phyloP scores from a whole-genome alignment of 2,797 vertebrate genomes.

The Merluccius polli region DNA sequence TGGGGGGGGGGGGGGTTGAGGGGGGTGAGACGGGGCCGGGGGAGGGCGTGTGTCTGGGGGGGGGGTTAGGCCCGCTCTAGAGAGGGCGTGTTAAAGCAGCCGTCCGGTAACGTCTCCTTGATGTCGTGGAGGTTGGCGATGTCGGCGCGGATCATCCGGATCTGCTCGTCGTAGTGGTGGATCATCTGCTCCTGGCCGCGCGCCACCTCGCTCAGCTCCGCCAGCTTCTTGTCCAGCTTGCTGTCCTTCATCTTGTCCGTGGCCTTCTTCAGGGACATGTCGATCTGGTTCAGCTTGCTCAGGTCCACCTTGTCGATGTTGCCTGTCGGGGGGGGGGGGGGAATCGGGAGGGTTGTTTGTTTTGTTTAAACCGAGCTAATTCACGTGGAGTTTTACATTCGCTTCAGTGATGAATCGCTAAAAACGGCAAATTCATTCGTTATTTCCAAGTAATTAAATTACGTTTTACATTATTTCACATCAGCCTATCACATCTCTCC shows the following conservation, averaged over 20 bases:
- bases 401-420: not conserved
- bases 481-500: no score
- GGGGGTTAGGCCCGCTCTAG: constrained; percentile 85
- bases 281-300: constrained; percentile 88
- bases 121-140: constrained; percentile 95
- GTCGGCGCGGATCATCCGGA: constrained; percentile 87
- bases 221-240: constrained; percentile 85
- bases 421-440: no score
- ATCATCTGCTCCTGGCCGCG: constrained; percentile 86
- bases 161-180: constrained; percentile 87
- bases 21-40: constrained; percentile 43
- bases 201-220: constrained; percentile 83
- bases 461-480: no score
- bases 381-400: not conserved
- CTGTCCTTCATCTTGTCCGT: constrained; percentile 85
- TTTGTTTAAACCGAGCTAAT: not conserved
- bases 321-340: constrained; percentile 61
- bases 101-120: constrained; percentile 88
- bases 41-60: constrained; percentile 59
- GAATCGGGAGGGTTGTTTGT: not conserved
- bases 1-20: constrained; percentile 55
- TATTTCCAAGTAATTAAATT: no score
- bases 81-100: constrained; percentile 95
- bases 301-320: constrained; percentile 93
- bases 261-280: constrained; percentile 81